These are phyloP conservation scores for Bombylius major DNA, from an alignment of 2,888 invertebrate genomes.

Conservation along the genomic window DNA sequence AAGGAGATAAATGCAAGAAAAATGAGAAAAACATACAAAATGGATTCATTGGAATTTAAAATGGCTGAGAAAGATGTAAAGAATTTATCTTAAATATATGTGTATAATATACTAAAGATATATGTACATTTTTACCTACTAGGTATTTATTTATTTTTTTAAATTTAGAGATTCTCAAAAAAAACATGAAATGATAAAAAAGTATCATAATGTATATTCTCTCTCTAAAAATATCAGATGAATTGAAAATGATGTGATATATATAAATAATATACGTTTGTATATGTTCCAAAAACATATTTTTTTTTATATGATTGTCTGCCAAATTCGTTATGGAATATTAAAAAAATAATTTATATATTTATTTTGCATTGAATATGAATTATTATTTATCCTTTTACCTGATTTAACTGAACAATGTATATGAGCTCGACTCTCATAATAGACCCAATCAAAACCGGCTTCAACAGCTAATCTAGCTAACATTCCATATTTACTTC, in stretches of 20 bases:
- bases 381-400: slow-evolving; percentile 37
- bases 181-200: too few species aligned
- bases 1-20: slow-evolving; percentile 3
- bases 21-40: slow-evolving; percentile 18
- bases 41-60: slow-evolving; percentile 20
- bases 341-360: too few species aligned
- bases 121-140: too few species aligned
- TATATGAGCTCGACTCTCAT: slow-evolving; percentile 86
- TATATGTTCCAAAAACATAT: too few species aligned
- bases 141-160: neutral
- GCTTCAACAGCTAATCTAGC: slow-evolving; percentile 91
- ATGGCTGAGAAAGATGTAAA: slow-evolving; percentile 12
- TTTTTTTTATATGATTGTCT: too few species aligned
- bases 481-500: slow-evolving; percentile 90
- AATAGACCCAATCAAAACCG: slow-evolving; percentile 98
- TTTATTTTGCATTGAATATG: too few species aligned
- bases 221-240: too few species aligned
- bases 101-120: too few species aligned
- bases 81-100: neutral
- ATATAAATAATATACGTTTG: too few species aligned
- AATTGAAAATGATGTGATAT: too few species aligned
- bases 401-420: slow-evolving; percentile 97
- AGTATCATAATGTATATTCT: too few species aligned
- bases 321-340: too few species aligned
- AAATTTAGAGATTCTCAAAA: neutral